phyloP scores from a whole-genome alignment of 2,797 vertebrate genomes.

The Eutrigla gurnardus region DNA sequence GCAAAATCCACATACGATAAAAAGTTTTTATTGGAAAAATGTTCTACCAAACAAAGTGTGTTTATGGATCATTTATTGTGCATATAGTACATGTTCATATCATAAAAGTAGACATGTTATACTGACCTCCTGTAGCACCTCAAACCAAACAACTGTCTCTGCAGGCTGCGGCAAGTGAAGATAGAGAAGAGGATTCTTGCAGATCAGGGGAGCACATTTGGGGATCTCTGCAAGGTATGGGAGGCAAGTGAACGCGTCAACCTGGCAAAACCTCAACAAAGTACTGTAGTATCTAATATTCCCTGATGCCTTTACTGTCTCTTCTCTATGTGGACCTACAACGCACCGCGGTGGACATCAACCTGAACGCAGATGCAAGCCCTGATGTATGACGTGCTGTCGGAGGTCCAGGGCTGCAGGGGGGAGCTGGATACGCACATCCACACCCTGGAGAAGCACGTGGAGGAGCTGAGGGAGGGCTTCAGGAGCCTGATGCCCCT shows the following conservation, averaged over 20 bases:
- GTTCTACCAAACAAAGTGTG: neutral
- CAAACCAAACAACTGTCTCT: neutral
- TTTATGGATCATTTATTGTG: neutral
- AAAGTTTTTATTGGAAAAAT: too few species aligned
- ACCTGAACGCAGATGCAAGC: constrained; percentile 72
- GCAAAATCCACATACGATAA: neutral
- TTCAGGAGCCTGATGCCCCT: constrained; percentile 81
- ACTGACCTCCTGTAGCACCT: neutral
- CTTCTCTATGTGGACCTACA: neutral
- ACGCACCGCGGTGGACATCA: neutral
- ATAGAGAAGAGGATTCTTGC: constrained; percentile 94
- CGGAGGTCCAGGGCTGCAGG: constrained; percentile 78
- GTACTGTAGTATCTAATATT: constrained; percentile 12
- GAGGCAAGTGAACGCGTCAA: constrained; percentile 57
- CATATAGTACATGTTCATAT: neutral
- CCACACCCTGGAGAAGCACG: constrained; percentile 74
- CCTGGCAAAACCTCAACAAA: neutral
- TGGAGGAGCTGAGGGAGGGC: constrained; percentile 80
- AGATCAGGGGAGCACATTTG: constrained; percentile 93
- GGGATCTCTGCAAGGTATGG: constrained; percentile 92
- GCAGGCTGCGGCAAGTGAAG: constrained; percentile 91
- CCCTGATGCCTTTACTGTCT: neutral
- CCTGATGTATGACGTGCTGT: constrained; percentile 76
- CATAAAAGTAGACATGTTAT: neutral
- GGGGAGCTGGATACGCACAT: constrained; percentile 79